Base-by-base conservation (phyloP, 2,888 invertebrate genomes). In the Cacoxenus indagator region DNA sequence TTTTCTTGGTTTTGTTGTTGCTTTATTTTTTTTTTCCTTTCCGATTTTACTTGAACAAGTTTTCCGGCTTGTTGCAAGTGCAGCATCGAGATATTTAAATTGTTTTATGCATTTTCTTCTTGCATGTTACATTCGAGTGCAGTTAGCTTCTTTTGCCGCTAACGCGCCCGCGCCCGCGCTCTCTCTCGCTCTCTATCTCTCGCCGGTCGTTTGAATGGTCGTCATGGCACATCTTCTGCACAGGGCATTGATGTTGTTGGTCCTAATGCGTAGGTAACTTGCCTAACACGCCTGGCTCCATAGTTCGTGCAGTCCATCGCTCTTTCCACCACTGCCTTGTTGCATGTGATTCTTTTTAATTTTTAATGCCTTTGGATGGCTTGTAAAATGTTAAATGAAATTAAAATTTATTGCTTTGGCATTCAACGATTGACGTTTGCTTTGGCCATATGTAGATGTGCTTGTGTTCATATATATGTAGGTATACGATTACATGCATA, bases 81-180 rank as follows among this genome's bases (percentile, higher is more conserved):
- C 82, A 77, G 70, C 75, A 55, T n/a, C n/a, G 66, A 71, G 70
- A 73, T 85, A 85, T 84, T 85, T 84, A 84, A 84, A 85, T 85
- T 78, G 83, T 80, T 84, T 84, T 79, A 79, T 85, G 76, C 75
- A 73, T 61, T 61, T 61, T 61, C 19, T 37, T 43, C 26, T 66
- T 2, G 29, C 45, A 66, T 57, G 57, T 59, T 45, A 26, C 66
- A 46, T 78, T 75, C 64, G 69, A 74, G 76, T 80, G 78, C 81
- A 80, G 81, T 83, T 82, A 77, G 70, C 67, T 65, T 48, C 6
- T 8, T 4, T 0, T n/a, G 4, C 43, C 3, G 64, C 31, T 54
- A 14, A 4, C 37, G 17, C 61, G 22, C 17, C 54, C 55, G 57
- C n/a, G 14, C n/a, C n/a, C n/a, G 1, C 48, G 22, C n/a, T 26